phyloP scores from a whole-genome alignment of 2,888 invertebrate genomes.

The Argyresthia albistria region DNA sequence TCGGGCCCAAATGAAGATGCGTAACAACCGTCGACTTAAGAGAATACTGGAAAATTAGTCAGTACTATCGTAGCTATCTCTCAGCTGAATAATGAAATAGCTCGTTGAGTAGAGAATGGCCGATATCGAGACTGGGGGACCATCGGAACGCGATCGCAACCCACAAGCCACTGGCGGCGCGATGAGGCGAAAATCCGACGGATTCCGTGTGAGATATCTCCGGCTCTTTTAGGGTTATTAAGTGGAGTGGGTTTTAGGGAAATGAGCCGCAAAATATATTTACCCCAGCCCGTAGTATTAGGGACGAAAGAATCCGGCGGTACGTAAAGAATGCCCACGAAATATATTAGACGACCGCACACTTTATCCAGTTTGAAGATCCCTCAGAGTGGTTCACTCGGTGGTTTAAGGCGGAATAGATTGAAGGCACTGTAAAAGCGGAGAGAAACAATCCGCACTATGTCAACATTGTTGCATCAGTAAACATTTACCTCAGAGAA shows the following conservation, averaged over 20 bases:
- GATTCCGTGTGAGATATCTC: constrained; percentile 62
- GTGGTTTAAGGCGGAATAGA: not conserved
- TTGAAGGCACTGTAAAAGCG: not conserved
- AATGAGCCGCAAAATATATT: constrained; percentile 59
- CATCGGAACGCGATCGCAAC: constrained; percentile 39
- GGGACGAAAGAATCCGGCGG: constrained; percentile 43
- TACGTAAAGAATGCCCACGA: constrained; percentile 47
- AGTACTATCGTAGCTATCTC: constrained; percentile 58
- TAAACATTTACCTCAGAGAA: not conserved
- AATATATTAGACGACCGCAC: constrained; percentile 52
- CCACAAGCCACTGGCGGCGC: constrained; percentile 12
- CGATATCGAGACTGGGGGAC: constrained; percentile 40
- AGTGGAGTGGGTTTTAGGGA: constrained; percentile 65
- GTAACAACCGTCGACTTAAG: constrained; percentile 24
- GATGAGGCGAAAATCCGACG: constrained; percentile 52
- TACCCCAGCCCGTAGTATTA: constrained; percentile 22
- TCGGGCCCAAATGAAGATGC: constrained; percentile 50
- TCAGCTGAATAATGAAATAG: constrained; percentile 65
- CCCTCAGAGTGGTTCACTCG: not conserved
- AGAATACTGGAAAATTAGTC: constrained; percentile 61
- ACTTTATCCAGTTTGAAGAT: constrained; percentile 33
- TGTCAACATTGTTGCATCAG: not conserved
- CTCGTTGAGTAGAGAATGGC: constrained; percentile 31
- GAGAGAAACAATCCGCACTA: not conserved
- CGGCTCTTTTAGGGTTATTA: constrained; percentile 64